Evolutionary conservation across 2,797 vertebrate genomes (phyloP), one percentile per base, ranked within the genome.

Genomic region (Dicrostonyx torquatus): DNA sequence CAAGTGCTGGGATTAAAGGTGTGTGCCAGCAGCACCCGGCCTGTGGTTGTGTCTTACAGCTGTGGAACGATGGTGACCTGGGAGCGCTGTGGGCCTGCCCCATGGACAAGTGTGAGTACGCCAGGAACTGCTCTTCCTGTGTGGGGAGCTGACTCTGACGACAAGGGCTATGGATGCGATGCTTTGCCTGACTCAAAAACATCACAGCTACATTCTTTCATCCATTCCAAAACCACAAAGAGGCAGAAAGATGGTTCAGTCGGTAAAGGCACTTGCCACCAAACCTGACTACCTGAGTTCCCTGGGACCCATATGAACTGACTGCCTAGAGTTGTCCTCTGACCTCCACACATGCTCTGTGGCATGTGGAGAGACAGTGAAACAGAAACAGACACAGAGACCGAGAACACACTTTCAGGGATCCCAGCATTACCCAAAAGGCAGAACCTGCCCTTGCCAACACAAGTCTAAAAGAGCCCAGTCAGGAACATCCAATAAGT

Each of bases 101-200:
- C 8, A 66, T 97, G 95, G 97, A 98, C 60, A 98, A 98, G 13
- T 98, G 98, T 99, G 97, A 98, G 98, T 98, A 94, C 85, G 18
- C 12, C 0, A 2, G 76, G 76, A 75, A 73, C 6, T 43, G 37
- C 64, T 53, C 43, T 91, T 93, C 53, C 45, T 48, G 14, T 12
- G 3, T 83, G 9, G 17, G 78, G 55, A 93, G 50, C 53, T 86
- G 75, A 58, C 76, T 79, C 43, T 73, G 78, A 75, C 62, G 75
- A 79, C 72, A 68, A 77, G 53, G 75, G 68, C 40, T 37, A 64
- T 26, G 76, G 5, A 37, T 9, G n/a, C 72, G 55, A 9, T 72
- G 55, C 55, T 70, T 73, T 78, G 55, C 50, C 50, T 50, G 45
- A 55, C 75, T 89, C 84, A 58, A 48, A 86, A 80, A 60, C 70